Percentiles rank a stretch among this genome's conserved stretches.
Evolutionary conservation across 2,888 invertebrate species (phyloP).

Genomic region (Ophion costatus): DNA sequence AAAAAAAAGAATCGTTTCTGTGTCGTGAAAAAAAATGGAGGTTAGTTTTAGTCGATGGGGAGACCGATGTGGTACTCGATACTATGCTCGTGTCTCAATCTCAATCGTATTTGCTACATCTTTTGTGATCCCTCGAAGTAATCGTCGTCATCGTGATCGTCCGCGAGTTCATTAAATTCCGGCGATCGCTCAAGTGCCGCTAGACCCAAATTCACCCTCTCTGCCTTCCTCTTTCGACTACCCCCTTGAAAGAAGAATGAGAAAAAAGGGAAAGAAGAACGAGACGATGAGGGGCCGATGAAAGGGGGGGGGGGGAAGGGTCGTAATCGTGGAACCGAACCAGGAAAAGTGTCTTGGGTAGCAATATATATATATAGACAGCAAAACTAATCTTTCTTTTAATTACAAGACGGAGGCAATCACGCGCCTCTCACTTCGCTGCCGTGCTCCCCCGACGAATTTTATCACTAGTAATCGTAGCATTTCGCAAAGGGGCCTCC

Average conservation of each 20-base stretch:
- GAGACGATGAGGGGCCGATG: conserved; percentile 12
- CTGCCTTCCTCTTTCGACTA: conserved; percentile 38
- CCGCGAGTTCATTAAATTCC: conserved; percentile 66
- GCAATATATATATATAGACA: conserved; percentile 50
- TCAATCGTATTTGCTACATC: conserved; percentile 29
- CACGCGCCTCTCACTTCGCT: conserved; percentile 34
- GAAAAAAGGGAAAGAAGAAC: conserved; percentile 11
- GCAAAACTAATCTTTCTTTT: conserved; percentile 64
- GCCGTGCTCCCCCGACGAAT: conserved; percentile 54
- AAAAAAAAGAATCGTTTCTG: background rate
- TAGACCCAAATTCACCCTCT: conserved; percentile 30
- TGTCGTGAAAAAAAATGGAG: background rate
- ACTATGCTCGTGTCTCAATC: conserved; percentile 15
- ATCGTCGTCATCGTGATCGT: conserved; percentile 52
- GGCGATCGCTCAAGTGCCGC: conserved; percentile 56
- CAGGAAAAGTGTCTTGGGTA: conserved; percentile 33
- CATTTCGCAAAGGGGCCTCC: conserved; percentile 49
- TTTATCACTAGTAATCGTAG: conserved; percentile 63
- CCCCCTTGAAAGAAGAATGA: conserved; percentile 47
- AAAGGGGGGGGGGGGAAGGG: conserved; percentile 32
- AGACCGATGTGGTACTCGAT: background rate
- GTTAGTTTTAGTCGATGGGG: background rate
- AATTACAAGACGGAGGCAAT: conserved; percentile 62
- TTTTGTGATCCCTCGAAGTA: conserved; percentile 40
- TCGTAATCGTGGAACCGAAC: conserved; percentile 36